Evolutionary conservation across 2,113 vertebrate species (phyloP), one percentile per base, ranked within the genome.

Genomic region (Labeo catla): DNA sequence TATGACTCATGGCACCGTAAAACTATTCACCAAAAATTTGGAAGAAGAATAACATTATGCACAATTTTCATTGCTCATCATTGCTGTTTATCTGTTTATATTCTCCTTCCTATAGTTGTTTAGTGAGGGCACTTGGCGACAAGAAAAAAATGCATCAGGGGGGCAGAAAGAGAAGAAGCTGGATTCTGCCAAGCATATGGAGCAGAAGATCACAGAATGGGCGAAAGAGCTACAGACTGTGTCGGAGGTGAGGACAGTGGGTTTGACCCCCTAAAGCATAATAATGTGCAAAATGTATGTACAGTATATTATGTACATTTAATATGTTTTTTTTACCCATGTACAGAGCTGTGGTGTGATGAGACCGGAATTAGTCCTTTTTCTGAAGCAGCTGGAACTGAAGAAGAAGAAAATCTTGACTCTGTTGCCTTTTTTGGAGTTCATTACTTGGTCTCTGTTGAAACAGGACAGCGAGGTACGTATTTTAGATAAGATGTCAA

Each of bases 361-460:
- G 65, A 78, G 78, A 28, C 87, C 87, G 21, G 89, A 90, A 8
- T 66, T 91, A 19, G 23, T 50, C 13, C 84, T 65, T 78, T 83
- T 86, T 80, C 79, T 91, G 49, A 84, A 66, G 43, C 88, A 83
- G 47, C 78, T 91, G 66, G 89, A 90, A 43, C 68, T 90, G 81
- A 88, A 68, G 19, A 91, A 86, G 76, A 87, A 72, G 84, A 89
- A 81, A 49, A 39, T 88, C 45, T 50, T 23, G 83, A 84, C 9
- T 28, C 52, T 91, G 45, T 81, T 90, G 61, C 89, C 89, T 39
- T 88, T 91, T 83, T 83, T 91, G 86, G 91, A 91, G 68, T 90
- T 91, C 63, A 66, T 91, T 70, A 91, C 91, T 57, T 91, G 91
- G 91, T 89, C 88, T 39, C 50, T 91, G 47, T 87, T 91, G 28